These are phyloP conservation scores for Myrmophylax atrothorax DNA, from an alignment of 2,113 vertebrate genomes.

Conservation along the genomic window DNA sequence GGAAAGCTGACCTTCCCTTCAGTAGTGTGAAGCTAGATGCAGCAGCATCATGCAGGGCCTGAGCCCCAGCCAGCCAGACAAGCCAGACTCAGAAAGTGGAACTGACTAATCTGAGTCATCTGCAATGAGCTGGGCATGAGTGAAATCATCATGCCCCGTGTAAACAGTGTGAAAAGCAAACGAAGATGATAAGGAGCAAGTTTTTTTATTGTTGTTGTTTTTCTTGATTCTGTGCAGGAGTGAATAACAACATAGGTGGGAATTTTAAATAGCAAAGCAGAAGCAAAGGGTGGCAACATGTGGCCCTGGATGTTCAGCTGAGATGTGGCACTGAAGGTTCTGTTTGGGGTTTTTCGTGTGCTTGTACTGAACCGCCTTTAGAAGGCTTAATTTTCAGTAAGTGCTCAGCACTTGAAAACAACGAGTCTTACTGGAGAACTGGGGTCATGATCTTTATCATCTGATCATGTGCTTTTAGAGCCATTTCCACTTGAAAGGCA, in stretches of 20 bases:
- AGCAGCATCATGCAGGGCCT: neutral
- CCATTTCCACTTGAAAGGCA: neutral
- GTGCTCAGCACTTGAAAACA: neutral
- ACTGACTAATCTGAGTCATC: conserved; percentile 30
- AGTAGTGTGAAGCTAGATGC: neutral
- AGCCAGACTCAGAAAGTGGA: conserved; percentile 1
- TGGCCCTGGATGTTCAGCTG: neutral
- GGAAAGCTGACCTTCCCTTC: neutral
- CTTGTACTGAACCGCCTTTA: neutral
- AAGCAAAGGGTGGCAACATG: neutral
- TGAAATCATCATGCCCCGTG: neutral
- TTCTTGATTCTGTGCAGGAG: neutral
- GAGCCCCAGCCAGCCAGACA: neutral
- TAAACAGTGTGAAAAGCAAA: conserved; percentile 44
- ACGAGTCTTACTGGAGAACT: neutral
- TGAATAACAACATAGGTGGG: neutral
- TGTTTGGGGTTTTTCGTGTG: neutral
- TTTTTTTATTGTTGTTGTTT: neutral
- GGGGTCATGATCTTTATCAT: neutral
- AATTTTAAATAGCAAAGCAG: conserved; percentile 15
- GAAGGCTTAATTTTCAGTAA: neutral
- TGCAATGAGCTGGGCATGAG: neutral
- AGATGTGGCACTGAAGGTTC: neutral
- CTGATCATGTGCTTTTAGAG: neutral
- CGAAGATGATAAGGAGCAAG: neutral